These are phyloP conservation scores for Leptopilina myrica DNA, from an alignment of 2,888 invertebrate species.

Conservation along the genomic window DNA sequence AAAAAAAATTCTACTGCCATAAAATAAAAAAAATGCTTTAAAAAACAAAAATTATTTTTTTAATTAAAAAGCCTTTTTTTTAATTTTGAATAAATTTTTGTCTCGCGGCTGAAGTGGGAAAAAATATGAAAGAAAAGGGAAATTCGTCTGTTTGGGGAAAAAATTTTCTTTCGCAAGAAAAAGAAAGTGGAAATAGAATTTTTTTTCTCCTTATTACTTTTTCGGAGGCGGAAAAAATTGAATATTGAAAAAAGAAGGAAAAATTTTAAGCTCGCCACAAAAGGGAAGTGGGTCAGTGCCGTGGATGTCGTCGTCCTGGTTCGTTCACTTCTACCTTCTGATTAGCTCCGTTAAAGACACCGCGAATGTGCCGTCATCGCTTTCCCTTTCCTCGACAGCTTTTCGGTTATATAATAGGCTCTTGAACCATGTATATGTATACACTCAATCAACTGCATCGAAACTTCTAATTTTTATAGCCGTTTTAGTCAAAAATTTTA, in stretches of 20 bases:
- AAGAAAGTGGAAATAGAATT: too few species aligned
- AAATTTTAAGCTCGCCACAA: conserved; percentile 19
- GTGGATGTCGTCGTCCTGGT: conserved; percentile 52
- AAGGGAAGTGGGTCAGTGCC: conserved; percentile 65
- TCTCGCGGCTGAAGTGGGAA: too few species aligned
- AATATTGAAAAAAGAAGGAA: background rate
- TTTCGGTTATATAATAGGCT: conserved; percentile 25
- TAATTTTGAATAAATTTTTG: too few species aligned
- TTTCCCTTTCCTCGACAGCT: conserved; percentile 65
- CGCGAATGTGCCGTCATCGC: conserved; percentile 57
- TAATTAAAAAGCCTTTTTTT: too few species aligned
- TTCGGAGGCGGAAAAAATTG: background rate
- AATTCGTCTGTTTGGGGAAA: too few species aligned
- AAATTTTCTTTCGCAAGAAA: too few species aligned
- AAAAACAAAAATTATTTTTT: too few species aligned
- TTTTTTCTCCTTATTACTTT: too few species aligned
- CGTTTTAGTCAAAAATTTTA: background rate
- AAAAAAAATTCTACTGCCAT: too few species aligned
- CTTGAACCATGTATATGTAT: background rate
- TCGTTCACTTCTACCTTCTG: conserved; percentile 49
- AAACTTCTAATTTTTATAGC: background rate
- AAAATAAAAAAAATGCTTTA: too few species aligned
- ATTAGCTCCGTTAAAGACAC: conserved; percentile 41
- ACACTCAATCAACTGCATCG: background rate
- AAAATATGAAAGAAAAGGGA: too few species aligned